Percentiles rank a stretch among this genome's conserved stretches.
Conservation (phyloP, 53 echinoderm and acorn worm genomes). For the Luidia sarsii region DNA sequence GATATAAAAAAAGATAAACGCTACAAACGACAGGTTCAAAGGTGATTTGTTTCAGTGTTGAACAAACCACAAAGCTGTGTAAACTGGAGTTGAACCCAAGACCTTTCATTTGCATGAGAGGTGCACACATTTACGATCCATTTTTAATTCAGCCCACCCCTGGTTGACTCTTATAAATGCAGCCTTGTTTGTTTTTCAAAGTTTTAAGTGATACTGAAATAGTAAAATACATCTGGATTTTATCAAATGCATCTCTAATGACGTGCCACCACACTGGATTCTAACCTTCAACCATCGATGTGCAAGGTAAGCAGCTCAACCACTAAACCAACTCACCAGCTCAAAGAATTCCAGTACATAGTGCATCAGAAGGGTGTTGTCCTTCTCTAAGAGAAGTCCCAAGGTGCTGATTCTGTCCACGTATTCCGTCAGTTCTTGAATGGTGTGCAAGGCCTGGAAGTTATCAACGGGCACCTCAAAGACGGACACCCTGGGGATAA, state of each 20-base stretch:
- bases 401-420: slow-evolving; percentile 77
- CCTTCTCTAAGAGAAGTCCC: slow-evolving; percentile 68
- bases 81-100: neutral
- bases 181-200: too few relatives aligned
- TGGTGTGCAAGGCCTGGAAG: slow-evolving; percentile 71
- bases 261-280: neutral
- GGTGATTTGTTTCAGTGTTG: neutral
- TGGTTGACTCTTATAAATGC: too few relatives aligned
- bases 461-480: slow-evolving; percentile 66
- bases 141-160: too few relatives aligned
- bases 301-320: neutral
- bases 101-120: neutral
- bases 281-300: neutral
- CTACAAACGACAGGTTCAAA: neutral
- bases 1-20: too few relatives aligned
- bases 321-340: slow-evolving; percentile 69
- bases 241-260: neutral
- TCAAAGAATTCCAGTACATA: slow-evolving; percentile 86
- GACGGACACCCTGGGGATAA: slow-evolving; percentile 36
- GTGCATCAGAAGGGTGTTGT: slow-evolving; percentile 71
- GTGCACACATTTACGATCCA: too few relatives aligned
- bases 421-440: slow-evolving; percentile 66
- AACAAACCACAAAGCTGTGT: too few relatives aligned
- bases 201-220: neutral
- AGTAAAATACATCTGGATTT: neutral